A percentile compares a stretch with the other conserved stretches of the same genome.
These are phyloP conservation scores for Butorides virescens DNA, from an alignment of 2,113 vertebrate genomes.

Conservation along the genomic window DNA sequence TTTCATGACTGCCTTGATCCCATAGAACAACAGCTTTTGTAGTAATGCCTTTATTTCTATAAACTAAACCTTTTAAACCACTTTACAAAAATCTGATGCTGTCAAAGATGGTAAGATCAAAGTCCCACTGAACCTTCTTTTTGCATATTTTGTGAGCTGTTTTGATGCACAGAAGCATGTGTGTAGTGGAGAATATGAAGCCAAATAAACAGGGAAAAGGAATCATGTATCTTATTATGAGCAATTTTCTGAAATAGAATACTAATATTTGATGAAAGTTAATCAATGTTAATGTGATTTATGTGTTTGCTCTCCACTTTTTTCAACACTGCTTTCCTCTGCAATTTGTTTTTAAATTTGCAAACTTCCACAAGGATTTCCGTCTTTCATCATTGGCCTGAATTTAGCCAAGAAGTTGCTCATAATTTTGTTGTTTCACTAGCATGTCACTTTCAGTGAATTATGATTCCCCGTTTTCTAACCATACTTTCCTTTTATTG, in stretches of 20 bases:
- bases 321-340: background rate
- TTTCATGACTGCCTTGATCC: background rate
- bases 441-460: background rate
- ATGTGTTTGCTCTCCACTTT: fast-evolving
- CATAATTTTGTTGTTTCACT: background rate
- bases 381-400: background rate
- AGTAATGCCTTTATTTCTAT: background rate
- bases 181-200: background rate
- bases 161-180: background rate
- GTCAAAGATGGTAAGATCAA: background rate
- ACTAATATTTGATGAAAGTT: background rate
- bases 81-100: background rate
- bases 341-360: background rate
- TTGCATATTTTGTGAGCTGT: background rate
- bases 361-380: background rate
- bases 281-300: background rate
- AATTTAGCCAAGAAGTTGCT: background rate
- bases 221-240: background rate
- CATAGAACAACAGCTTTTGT: background rate
- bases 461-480: background rate
- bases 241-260: background rate
- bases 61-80: background rate
- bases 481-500: background rate
- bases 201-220: background rate
- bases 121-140: background rate